Conservation (phyloP, 1,140 invertebrate genomes). For the Phenacoccus solenopsis region DNA sequence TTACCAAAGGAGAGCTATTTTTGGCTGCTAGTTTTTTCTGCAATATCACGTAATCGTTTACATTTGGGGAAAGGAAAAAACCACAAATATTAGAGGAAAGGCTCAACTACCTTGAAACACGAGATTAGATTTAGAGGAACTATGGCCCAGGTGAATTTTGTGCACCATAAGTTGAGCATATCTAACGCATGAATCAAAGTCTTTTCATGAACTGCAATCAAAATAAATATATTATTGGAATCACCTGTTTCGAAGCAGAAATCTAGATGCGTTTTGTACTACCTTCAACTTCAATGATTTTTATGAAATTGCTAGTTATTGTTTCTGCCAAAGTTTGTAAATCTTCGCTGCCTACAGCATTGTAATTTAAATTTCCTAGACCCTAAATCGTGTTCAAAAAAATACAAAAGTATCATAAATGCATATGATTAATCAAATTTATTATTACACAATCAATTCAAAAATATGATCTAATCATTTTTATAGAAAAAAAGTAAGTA, state of each 20-base stretch:
- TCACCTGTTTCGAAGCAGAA: conserved; percentile 60
- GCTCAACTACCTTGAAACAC: neutral
- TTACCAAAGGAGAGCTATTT: conserved; percentile 59
- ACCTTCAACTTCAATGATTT: conserved; percentile 74
- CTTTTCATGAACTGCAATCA: conserved; percentile 61
- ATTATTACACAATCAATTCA: no score
- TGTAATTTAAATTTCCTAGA: conserved; percentile 64
- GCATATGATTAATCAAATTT: no score
- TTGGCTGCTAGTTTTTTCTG: conserved; percentile 66
- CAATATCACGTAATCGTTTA: conserved; percentile 26
- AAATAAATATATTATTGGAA: neutral
- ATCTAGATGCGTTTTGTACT: conserved; percentile 66
- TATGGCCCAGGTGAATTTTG: conserved; percentile 39
- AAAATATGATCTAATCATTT: neutral
- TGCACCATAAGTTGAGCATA: conserved; percentile 66
- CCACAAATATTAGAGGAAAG: no score
- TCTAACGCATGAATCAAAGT: conserved; percentile 68
- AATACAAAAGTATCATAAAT: no score
- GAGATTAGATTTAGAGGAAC: neutral
- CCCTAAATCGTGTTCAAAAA: conserved; percentile 51
- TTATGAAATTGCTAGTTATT: conserved; percentile 54
- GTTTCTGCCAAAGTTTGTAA: conserved; percentile 45
- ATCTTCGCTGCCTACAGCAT: conserved; percentile 47
- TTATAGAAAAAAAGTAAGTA: conserved; percentile 11
- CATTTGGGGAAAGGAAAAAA: neutral